Conservation (phyloP, 2,797 vertebrate genomes). For the Hypotaenidia philippensis region DNA sequence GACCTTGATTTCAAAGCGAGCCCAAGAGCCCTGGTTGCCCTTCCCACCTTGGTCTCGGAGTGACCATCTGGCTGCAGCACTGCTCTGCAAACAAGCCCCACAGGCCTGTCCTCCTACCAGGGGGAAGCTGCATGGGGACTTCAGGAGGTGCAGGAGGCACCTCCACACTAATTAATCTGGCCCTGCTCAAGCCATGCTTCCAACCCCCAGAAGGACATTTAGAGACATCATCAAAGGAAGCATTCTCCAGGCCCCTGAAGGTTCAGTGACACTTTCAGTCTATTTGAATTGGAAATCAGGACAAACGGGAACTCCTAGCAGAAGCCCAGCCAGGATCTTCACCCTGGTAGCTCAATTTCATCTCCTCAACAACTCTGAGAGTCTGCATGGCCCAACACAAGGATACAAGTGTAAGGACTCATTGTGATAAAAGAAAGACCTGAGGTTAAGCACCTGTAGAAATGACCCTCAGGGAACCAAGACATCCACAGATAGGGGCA, state of each 20-base stretch:
- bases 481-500: neutral
- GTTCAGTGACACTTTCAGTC: slow-evolving; percentile 49
- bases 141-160: slow-evolving; percentile 30
- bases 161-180: slow-evolving; percentile 2
- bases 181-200: neutral
- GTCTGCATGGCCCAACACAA: neutral
- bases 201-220: slow-evolving; percentile 9
- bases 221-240: slow-evolving; percentile 60
- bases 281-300: slow-evolving; percentile 68
- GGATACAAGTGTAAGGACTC: neutral
- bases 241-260: neutral
- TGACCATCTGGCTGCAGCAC: slow-evolving; percentile 55
- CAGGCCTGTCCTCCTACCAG: neutral
- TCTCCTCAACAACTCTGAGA: neutral
- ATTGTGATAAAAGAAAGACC: neutral
- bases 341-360: neutral
- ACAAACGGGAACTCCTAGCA: slow-evolving; percentile 56
- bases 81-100: slow-evolving; percentile 15
- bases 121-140: neutral
- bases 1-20: neutral
- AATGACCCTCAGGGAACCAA: neutral
- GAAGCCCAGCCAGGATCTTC: slow-evolving; percentile 1
- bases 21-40: neutral
- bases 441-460: neutral
- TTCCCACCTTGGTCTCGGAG: neutral